Evolutionary conservation across 37 sponge, comb jelly and placozoan genomes (phyloP).

Genomic region (Lycopodina hypogea): DNA sequence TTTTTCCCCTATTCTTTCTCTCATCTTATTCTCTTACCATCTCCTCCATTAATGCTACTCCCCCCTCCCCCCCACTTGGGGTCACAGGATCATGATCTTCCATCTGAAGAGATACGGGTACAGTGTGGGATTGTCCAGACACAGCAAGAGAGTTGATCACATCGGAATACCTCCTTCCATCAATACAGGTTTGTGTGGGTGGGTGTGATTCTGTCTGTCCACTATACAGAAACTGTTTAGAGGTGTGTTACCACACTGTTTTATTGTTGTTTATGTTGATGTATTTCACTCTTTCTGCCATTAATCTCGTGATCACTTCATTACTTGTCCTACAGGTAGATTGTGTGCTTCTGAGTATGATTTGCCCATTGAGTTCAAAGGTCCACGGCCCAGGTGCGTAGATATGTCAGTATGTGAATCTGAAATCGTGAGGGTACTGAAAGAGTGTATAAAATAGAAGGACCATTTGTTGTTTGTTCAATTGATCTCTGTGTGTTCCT

Average conservation of each 20-base stretch:
- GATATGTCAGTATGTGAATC: too few relatives aligned
- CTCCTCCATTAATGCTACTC: neutral
- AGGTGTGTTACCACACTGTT: neutral
- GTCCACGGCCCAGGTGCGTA: slow-evolving; percentile 48
- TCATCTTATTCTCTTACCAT: neutral
- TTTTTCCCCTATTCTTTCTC: neutral
- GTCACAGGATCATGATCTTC: slow-evolving; percentile 51
- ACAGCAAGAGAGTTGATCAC: slow-evolving; percentile 47
- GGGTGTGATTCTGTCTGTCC: neutral
- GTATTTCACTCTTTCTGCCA: too few relatives aligned
- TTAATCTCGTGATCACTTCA: too few relatives aligned
- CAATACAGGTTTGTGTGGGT: slow-evolving; percentile 17
- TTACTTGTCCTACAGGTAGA: neutral
- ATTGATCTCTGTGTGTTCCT: too few relatives aligned
- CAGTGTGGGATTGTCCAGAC: neutral
- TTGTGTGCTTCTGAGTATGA: neutral
- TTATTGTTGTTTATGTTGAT: too few relatives aligned
- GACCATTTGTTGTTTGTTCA: neutral
- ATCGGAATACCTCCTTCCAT: slow-evolving; percentile 56
- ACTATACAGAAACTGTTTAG: neutral
- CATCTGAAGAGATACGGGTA: slow-evolving; percentile 62
- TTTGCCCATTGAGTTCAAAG: slow-evolving; percentile 22
- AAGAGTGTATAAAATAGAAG: neutral
- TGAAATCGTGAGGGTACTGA: neutral
- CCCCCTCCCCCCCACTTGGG: neutral